These are phyloP conservation scores for Ciconia stormi DNA, from an alignment of 2,113 vertebrate species.

Conservation along the genomic window DNA sequence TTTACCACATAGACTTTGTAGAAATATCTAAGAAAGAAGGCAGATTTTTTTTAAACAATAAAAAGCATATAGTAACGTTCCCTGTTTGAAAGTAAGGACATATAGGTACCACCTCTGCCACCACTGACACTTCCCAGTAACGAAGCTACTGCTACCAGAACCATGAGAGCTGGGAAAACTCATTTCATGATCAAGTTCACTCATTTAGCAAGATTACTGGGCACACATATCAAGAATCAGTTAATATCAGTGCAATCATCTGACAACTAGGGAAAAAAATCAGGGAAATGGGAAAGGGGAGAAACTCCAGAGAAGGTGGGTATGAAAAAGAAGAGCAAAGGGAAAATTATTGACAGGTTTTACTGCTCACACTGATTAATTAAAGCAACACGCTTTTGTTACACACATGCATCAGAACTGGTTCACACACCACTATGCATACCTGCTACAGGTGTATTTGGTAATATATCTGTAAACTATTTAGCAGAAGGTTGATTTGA, in stretches of 20 bases:
- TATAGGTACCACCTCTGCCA: neutral
- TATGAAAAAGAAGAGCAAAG: neutral
- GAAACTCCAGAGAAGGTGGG: neutral
- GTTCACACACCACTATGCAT: neutral
- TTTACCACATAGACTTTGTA: conserved; percentile 25
- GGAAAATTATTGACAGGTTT: neutral
- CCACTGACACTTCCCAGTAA: neutral
- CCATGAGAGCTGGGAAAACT: neutral
- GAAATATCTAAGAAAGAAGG: conserved; percentile 34
- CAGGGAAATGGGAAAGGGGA: neutral
- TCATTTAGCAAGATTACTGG: neutral
- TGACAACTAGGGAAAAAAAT: neutral
- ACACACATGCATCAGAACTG: neutral
- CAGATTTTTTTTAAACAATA: neutral
- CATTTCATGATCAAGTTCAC: neutral
- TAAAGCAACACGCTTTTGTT: neutral
- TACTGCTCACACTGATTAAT: neutral
- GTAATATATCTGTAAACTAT: neutral
- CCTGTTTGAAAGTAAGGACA: neutral
- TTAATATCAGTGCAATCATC: neutral
- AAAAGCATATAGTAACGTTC: neutral
- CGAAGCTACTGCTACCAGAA: neutral
- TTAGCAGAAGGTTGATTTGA: neutral
- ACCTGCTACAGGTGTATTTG: neutral
- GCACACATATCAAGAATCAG: neutral